These are phyloP conservation scores for Columba livia DNA, from an alignment of 2,113 vertebrate species.

Conservation along the genomic window DNA sequence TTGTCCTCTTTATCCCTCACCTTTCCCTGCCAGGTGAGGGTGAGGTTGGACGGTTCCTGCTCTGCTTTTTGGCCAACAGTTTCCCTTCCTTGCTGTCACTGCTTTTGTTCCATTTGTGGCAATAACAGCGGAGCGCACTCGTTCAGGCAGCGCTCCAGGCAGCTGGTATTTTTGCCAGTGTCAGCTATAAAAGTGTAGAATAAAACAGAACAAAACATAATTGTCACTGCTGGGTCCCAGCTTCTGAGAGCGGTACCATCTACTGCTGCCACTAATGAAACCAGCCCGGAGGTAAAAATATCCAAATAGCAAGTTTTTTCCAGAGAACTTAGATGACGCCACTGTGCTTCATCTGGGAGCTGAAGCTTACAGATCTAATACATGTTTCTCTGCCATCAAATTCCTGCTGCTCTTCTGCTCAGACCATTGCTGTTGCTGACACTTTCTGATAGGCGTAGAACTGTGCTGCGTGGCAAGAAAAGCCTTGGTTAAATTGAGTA, in stretches of 20 bases:
- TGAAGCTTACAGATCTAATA: background rate
- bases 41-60: background rate
- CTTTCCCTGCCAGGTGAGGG: background rate
- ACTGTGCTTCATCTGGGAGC: background rate
- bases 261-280: background rate
- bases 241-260: background rate
- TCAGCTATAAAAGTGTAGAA: background rate
- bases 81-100: background rate
- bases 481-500: background rate
- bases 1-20: background rate
- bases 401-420: background rate
- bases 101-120: background rate
- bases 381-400: background rate
- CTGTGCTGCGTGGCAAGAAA: rapidly evolving
- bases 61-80: background rate
- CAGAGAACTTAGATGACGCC: background rate
- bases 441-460: background rate
- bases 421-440: background rate
- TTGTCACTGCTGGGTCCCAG: background rate
- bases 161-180: background rate
- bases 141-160: background rate
- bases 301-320: background rate
- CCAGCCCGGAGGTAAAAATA: background rate
- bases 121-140: background rate
- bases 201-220: background rate